These are phyloP conservation scores for Morpho achilles DNA, from an alignment of 2,888 invertebrate species.

Conservation along the genomic window DNA sequence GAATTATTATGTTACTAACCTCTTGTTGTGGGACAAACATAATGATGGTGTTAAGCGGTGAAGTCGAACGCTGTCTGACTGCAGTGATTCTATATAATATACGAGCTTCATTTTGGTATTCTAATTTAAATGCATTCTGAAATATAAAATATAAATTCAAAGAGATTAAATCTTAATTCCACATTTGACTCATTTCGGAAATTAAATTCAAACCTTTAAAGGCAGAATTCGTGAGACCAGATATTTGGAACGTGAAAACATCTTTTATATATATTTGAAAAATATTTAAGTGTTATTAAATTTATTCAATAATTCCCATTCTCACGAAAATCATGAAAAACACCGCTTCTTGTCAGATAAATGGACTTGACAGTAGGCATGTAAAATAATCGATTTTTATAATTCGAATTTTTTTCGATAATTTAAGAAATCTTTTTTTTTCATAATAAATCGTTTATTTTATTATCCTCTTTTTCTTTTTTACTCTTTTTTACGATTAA, in stretches of 20 bases:
- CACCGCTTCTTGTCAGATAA: slow-evolving; percentile 1
- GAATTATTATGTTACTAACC: slow-evolving; percentile 63
- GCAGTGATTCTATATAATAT: slow-evolving; percentile 55
- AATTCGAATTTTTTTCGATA: too few relatives aligned
- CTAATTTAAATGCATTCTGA: slow-evolving; percentile 60
- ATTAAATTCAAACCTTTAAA: slow-evolving; percentile 45
- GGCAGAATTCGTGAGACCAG: slow-evolving; percentile 54
- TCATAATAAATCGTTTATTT: too few relatives aligned
- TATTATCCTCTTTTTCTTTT: too few relatives aligned
- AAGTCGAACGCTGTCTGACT: slow-evolving; percentile 74
- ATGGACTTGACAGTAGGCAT: not conserved
- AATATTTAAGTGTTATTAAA: slow-evolving; percentile 7
- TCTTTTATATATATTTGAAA: slow-evolving; percentile 34
- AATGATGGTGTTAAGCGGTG: slow-evolving; percentile 93
- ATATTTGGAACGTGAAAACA: slow-evolving; percentile 68
- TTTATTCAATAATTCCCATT: slow-evolving; percentile 23
- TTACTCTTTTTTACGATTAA: too few relatives aligned
- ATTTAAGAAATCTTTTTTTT: too few relatives aligned
- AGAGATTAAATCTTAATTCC: slow-evolving; percentile 7
- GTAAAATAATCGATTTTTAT: too few relatives aligned
- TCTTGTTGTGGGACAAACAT: slow-evolving; percentile 99
- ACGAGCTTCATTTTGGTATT: slow-evolving; percentile 62
- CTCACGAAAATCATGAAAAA: slow-evolving; percentile 1
- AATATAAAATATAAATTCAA: slow-evolving; percentile 35
- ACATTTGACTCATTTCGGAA: slow-evolving; percentile 2